Base-by-base conservation (phyloP, 2,113 vertebrate species). In the Beaufortia kweichowensis region DNA sequence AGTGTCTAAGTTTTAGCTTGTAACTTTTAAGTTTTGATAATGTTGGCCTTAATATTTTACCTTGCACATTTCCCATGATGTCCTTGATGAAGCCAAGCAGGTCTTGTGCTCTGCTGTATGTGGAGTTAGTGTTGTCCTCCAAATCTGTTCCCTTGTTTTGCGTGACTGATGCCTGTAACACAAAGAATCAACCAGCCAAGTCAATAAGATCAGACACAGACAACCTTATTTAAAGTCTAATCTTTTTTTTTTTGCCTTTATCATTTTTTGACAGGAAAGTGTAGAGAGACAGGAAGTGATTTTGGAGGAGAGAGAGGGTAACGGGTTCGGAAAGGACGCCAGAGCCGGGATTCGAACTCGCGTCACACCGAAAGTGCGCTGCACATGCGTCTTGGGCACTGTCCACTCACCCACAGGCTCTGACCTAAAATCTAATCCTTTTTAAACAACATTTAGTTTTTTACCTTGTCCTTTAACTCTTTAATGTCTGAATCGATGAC, bases 391-490 rank as follows among this genome's bases (percentile, higher is more conserved):
- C n/a, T n/a, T n/a, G n/a, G n/a, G n/a, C n/a, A n/a, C n/a, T n/a
- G n/a, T n/a, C n/a, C n/a, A n/a, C n/a, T n/a, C n/a, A n/a, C n/a
- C n/a, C n/a, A n/a, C n/a, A n/a, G n/a, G n/a, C n/a, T n/a, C n/a
- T n/a, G n/a, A n/a, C n/a, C n/a, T n/a, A n/a, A n/a, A n/a, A n/a
- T n/a, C n/a, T n/a, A n/a, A n/a, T n/a, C n/a, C n/a, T 7, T 9
- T 39, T 5, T 39, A 7, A 39, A 39, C 35, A 39, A 14, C 10
- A 46, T 46, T 14, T 14, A 0, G 56, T 19, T 43, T 14, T 29
- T 77, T 55, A 94, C 97, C 91, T 95, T 97, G 55, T 85, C 61
- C 12, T 91, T 88, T 72, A 97, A 91, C 0, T 82, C 87, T 0
- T 89, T 83, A 0, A 92, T 79, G 41, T 94, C 94, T 48, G 91